Evolutionary conservation across 2,888 invertebrate species (phyloP), one percentile per base, ranked within the genome.

Genomic region (Acronicta aceris): DNA sequence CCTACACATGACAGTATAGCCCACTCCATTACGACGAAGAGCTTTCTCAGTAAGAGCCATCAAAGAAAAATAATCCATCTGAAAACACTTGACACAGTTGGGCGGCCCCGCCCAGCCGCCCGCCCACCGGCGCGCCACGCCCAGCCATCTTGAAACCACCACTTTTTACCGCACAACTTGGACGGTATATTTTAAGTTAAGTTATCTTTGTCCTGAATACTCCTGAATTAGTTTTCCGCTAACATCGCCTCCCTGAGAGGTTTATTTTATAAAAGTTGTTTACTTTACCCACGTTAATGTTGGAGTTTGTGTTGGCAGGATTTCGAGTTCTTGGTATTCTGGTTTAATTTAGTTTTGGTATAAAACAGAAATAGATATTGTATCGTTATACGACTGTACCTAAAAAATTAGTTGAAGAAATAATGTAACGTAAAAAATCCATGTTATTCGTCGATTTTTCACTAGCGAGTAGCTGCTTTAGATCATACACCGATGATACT

Each of bases 1-100:
- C 17, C 55, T 71, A 71, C 58, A 21, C 30, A 49, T 55, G 56
- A 65, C 55, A 57, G 74, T 74, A 73, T 77, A 77, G 78, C 71
- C 52, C 67, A 75, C 70, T 84, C 84, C 81, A 85, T 85, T 82
- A 81, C 76, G 42, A 59, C 45, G 65, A 60, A 67, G 64, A 71
- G 72, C 70, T 76, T 76, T 76, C 74, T 72, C 67, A 58, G 67
- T 78, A 76, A 85, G 84, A 79, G 84, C 82, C 76, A 81, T 81
- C 78, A 68, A 78, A 78, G 77, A 81, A 81, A 76, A 84, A 84
- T 81, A 85, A 82, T 82, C 82, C 79, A 76, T 76, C 65, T 60
- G 65, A 68, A 65, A 63, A 70, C 83, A 82, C 89, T 90, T 88
- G 91, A 90, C 91, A 89, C 82, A 88, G 78, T 87, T 89, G 76